Evolutionary conservation across 30 jellyfish, hydroid and myxozoan species (phyloP), one percentile per base, ranked within the genome.

Genomic region (Pseudorhiza aurosa): DNA sequence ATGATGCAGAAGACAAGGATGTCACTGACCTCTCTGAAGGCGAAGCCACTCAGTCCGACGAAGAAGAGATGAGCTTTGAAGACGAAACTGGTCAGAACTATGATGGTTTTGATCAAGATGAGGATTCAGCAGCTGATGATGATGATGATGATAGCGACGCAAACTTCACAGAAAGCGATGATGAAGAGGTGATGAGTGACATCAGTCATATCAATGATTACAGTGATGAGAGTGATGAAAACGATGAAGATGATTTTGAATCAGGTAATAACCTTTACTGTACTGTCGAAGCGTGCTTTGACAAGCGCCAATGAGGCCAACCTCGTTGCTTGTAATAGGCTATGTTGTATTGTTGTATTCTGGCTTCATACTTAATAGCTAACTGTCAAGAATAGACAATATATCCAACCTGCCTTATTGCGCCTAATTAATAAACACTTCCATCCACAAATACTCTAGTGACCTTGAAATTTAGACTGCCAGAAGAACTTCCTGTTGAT

Each of bases 41-140:
- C 15, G 82, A 76, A 27, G 39, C 59, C 27, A 39, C 42, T 9
- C 82, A 77, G 28, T 77, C 89, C 4, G 82, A 77, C 1, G 74
- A 42, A 8, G 82, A 47, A 64, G 89, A 46, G 1, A 18, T 81
- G 69, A 47, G 84, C 47, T 81, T 81, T 35, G 92, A 79, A 1
- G 69, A 70, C 70, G 88, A 69, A 24, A 56, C 64, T 31, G 50
- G 62, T 19, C 29, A 39, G 19, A 45, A 28, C 57, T 65, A 53
- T 30, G 95, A 83, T 69, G 95, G 58, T 83, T 65, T 69, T 69
- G 95, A 69, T 83, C 69, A 58, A 15, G 95, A 83, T 57, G 95
- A 69, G 47, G 95, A 83, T 58, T 65, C 82, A 15, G 95, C 82
- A 18, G 95, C 82, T 28, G 95, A 62, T 1, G 80, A 82, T 9